Conservation (phyloP, 2,888 invertebrate species). For the Lapara coniferarum region DNA sequence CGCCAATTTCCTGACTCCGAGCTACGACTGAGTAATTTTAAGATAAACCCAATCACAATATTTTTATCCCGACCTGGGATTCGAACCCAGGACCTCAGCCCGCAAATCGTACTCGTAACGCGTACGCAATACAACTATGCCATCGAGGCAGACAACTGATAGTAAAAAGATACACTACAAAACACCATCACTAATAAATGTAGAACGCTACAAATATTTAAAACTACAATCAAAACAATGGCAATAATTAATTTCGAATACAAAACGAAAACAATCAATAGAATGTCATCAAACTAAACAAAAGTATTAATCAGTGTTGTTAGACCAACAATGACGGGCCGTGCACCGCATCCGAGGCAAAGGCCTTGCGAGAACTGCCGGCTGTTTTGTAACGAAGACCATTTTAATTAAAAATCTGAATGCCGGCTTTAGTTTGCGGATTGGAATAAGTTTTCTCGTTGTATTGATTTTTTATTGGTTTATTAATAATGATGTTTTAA, state of each 20-base stretch:
- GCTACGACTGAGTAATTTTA: no score
- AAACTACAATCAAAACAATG: neutral
- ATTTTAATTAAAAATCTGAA: conserved; percentile 18
- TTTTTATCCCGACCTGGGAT: no score
- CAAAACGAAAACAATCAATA: conserved; percentile 29
- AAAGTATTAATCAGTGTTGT: conserved; percentile 50
- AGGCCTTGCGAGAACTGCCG: neutral
- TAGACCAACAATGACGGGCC: conserved; percentile 37
- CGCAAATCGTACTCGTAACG: no score
- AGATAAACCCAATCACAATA: no score
- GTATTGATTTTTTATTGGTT: neutral
- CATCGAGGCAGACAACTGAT: no score
- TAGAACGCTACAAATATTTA: neutral
- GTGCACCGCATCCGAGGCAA: neutral
- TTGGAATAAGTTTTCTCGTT: conserved; percentile 1
- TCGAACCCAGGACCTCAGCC: no score
- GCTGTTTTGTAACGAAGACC: neutral
- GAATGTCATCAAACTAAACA: conserved; percentile 39
- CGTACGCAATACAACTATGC: no score
- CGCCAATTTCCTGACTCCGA: no score
- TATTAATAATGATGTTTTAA: neutral
- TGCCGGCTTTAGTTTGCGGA: neutral
- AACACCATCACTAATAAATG: neutral
- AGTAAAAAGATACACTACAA: no score
- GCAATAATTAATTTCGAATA: neutral